These are phyloP conservation scores for Typhlichthys eigenmanni DNA, from an alignment of 2,797 vertebrate genomes.

Conservation along the genomic window DNA sequence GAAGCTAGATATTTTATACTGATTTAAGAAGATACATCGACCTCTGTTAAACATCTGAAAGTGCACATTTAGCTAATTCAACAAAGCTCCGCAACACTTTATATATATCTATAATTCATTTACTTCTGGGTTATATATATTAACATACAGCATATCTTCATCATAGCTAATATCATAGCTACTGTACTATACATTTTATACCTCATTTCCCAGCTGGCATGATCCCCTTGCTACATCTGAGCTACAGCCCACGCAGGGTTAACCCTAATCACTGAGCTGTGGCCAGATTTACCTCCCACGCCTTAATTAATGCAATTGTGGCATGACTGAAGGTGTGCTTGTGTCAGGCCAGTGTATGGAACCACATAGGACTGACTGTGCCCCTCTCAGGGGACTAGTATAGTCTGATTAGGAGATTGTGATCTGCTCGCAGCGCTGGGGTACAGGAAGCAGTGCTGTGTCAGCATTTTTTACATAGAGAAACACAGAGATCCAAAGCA, in stretches of 20 bases:
- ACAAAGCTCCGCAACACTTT: too few relatives aligned
- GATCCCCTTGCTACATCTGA: not conserved
- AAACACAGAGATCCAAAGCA: constrained; percentile 19
- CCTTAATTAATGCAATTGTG: constrained; percentile 21
- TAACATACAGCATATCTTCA: not conserved
- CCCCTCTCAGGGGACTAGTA: constrained; percentile 9
- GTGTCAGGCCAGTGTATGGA: constrained; percentile 14
- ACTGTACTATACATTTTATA: not conserved
- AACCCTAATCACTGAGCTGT: constrained; percentile 17
- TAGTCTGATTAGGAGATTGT: constrained; percentile 26
- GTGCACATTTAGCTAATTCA: too few relatives aligned
- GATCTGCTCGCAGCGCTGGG: not conserved
- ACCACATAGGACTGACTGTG: constrained; percentile 4
- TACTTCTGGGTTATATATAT: too few relatives aligned
- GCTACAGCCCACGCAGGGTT: constrained; percentile 3
- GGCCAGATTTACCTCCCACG: constrained; percentile 23
- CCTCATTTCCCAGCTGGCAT: constrained; percentile 4
- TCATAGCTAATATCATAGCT: not conserved
- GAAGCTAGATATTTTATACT: too few relatives aligned
- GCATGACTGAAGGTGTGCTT: constrained; percentile 11
- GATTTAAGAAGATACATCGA: too few relatives aligned
- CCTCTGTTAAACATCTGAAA: too few relatives aligned
- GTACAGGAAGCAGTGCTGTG: constrained; percentile 17
- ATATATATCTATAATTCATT: too few relatives aligned
- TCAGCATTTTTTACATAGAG: constrained; percentile 19